Conservation (phyloP, 2,113 vertebrate species). For the Geothlypis trichas region DNA sequence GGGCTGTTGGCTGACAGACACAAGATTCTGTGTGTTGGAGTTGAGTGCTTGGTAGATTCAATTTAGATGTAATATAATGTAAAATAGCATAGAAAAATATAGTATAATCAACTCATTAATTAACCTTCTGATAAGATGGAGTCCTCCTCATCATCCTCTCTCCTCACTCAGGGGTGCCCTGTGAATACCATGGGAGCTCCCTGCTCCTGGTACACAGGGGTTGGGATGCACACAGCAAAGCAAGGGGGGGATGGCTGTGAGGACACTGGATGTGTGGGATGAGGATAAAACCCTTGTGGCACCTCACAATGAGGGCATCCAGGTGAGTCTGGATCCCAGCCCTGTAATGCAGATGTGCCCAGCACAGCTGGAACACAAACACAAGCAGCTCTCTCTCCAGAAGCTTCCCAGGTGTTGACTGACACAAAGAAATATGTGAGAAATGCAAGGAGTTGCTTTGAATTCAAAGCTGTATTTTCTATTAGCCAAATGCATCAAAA, state of each 20-base stretch:
- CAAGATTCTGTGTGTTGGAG: too few species aligned
- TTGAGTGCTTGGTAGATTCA: too few species aligned
- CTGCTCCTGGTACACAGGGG: background rate
- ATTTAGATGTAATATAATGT: too few species aligned
- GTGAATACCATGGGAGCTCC: background rate
- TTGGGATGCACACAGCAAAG: background rate
- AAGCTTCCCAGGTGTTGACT: background rate
- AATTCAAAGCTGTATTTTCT: conserved; percentile 10
- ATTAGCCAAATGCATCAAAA: conserved; percentile 29
- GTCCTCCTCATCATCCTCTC: too few species aligned
- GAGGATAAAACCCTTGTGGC: background rate
- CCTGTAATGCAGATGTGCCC: background rate
- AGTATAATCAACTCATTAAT: too few species aligned
- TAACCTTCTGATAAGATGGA: too few species aligned
- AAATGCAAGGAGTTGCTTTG: background rate
- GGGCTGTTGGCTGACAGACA: too few species aligned
- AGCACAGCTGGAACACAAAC: background rate
- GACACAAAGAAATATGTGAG: background rate
- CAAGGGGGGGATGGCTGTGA: background rate
- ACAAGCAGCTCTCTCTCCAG: background rate
- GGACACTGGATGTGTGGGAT: background rate
- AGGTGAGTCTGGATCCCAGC: background rate
- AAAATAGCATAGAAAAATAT: too few species aligned
- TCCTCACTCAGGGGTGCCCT: too few species aligned
- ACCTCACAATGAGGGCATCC: accelerated